Percentiles rank a stretch among this genome's conserved stretches.
phyloP scores from a whole-genome alignment of 1,140 invertebrate genomes.

The Bombus superbus region DNA sequence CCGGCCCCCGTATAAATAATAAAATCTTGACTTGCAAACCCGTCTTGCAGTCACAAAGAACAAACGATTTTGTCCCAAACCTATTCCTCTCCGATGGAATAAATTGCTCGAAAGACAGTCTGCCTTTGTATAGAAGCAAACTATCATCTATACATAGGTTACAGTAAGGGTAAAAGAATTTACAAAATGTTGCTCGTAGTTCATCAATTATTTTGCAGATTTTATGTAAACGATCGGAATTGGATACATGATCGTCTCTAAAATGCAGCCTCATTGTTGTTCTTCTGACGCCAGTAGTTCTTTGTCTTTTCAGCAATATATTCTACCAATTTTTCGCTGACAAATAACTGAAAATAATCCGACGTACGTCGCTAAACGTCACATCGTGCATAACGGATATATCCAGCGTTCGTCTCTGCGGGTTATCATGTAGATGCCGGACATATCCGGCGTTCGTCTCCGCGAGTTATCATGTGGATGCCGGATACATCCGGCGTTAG shows the following conservation, averaged over 20 bases:
- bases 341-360: no score
- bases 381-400: no score
- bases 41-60: conserved; percentile 68
- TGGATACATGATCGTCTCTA: conserved; percentile 40
- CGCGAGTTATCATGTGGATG: no score
- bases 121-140: conserved; percentile 72
- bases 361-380: no score
- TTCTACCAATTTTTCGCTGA: no score
- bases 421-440: no score
- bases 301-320: no score
- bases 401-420: no score
- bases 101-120: conserved; percentile 71
- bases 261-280: conserved; percentile 53
- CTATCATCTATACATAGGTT: conserved; percentile 72
- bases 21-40: conserved; percentile 59
- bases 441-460: no score
- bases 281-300: no score
- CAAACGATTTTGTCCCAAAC: conserved; percentile 66
- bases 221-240: conserved; percentile 22
- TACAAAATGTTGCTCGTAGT: conserved; percentile 43
- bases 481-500: no score
- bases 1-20: conserved; percentile 65
- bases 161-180: conserved; percentile 55
- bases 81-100: conserved; percentile 71
- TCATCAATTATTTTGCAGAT: conserved; percentile 54